Conservation (phyloP, 2,113 vertebrate species). For the Micromys minutus region DNA sequence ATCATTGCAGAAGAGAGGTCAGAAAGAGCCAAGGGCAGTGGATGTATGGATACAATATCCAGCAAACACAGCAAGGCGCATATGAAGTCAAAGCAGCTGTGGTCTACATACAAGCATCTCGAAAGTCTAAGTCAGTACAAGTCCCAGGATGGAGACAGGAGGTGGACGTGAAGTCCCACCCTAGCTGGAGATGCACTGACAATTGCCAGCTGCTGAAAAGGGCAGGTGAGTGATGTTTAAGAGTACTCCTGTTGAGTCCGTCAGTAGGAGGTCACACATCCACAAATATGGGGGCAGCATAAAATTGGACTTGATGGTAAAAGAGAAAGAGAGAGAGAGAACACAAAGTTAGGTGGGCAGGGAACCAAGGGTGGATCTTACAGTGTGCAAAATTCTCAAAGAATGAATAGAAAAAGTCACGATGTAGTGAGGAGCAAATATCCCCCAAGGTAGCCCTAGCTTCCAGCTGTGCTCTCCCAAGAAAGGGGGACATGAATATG, state of each 20-base stretch:
- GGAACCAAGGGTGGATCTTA: neutral
- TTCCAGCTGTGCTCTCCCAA: neutral
- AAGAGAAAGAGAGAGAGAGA: neutral
- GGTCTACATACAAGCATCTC: no score
- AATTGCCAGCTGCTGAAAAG: neutral
- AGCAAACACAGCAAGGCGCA: neutral
- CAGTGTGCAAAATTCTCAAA: neutral
- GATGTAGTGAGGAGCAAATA: fast-evolving
- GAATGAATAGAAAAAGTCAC: neutral
- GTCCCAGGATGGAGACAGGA: neutral
- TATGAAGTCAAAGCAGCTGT: neutral
- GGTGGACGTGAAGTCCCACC: neutral
- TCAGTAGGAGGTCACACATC: neutral
- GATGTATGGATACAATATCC: neutral
- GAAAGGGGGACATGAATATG: neutral
- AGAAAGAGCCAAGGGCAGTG: neutral
- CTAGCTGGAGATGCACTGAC: no score
- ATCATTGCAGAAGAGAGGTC: neutral
- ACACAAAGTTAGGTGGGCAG: neutral
- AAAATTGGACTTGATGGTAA: neutral
- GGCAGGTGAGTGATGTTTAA: neutral
- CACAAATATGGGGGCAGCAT: neutral
- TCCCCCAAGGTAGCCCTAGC: neutral
- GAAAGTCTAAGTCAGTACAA: neutral
- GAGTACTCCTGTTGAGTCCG: neutral